phyloP scores from a whole-genome alignment of 1,140 invertebrate species.

The Drosophila cardini region DNA sequence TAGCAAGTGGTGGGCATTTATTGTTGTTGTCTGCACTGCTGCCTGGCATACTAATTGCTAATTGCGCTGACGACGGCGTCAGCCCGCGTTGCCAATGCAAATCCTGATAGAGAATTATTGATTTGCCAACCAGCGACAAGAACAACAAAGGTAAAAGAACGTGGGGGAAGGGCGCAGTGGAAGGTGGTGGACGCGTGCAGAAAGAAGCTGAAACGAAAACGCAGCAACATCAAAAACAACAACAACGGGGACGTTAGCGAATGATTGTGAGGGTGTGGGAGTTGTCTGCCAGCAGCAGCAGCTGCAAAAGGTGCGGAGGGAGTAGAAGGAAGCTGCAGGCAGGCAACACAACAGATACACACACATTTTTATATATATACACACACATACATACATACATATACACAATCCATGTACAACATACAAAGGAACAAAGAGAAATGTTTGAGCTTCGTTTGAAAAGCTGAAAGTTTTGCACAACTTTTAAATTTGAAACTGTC shows the following conservation, averaged over 20 bases:
- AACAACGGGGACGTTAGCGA: conserved; percentile 25
- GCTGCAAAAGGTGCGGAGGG: neutral
- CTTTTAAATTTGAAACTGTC: too few species aligned
- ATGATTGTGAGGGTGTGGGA: neutral
- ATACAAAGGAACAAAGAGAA: too few species aligned
- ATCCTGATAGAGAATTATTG: conserved; percentile 79
- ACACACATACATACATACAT: neutral
- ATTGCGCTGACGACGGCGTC: conserved; percentile 19
- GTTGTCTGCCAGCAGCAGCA: conserved; percentile 20
- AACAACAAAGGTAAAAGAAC: conserved; percentile 5
- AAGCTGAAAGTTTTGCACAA: too few species aligned
- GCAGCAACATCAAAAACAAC: conserved; percentile 30
- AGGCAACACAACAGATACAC: conserved; percentile 56
- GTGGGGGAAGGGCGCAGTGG: neutral
- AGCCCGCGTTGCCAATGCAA: conserved; percentile 42
- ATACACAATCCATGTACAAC: neutral
- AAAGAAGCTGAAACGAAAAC: conserved; percentile 62
- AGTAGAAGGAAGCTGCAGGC: conserved; percentile 2
- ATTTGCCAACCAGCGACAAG: conserved; percentile 50
- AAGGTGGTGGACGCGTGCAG: conserved; percentile 44
- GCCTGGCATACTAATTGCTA: conserved; percentile 54
- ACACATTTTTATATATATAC: conserved; percentile 36
- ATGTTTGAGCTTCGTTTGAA: too few species aligned
- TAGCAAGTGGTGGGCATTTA: conserved; percentile 16
- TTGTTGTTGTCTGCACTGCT: conserved; percentile 12